Conservation (phyloP, 2,113 vertebrate genomes). For the Engraulis encrasicolus region DNA sequence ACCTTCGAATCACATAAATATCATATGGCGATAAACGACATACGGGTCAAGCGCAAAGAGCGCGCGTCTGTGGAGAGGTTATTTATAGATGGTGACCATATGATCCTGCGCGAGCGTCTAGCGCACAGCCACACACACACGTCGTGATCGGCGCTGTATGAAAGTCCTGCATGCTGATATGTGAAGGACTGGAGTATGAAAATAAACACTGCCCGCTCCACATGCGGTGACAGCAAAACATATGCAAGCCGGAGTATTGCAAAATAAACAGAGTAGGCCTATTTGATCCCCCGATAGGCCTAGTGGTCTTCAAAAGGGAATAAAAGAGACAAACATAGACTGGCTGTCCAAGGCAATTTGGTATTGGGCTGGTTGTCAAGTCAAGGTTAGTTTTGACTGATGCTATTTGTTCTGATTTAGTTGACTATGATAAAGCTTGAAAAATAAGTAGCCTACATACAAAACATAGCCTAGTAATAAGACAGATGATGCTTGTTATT, state of each 20-base stretch:
- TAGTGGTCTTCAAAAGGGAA: background rate
- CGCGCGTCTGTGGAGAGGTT: background rate
- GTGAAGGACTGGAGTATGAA: background rate
- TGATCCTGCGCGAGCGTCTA: too few species aligned
- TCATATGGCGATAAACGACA: background rate
- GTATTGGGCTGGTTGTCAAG: constrained; percentile 45
- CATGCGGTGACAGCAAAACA: background rate
- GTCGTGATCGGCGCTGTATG: background rate
- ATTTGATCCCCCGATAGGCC: too few species aligned
- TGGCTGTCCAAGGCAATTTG: constrained; percentile 40
- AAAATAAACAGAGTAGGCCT: background rate
- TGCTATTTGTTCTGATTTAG: background rate
- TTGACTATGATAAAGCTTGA: too few species aligned
- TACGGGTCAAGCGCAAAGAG: background rate
- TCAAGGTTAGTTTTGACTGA: constrained; percentile 41
- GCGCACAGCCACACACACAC: background rate
- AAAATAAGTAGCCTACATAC: background rate
- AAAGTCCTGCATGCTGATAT: background rate
- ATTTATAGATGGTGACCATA: background rate
- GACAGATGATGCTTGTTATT: too few species aligned
- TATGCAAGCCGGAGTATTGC: background rate
- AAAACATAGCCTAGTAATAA: too few species aligned
- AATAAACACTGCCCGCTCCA: background rate
- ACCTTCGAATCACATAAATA: too few species aligned
- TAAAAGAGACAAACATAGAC: constrained; percentile 27